phyloP scores from a whole-genome alignment of 2,797 vertebrate genomes.

The Decapterus maruadsi region DNA sequence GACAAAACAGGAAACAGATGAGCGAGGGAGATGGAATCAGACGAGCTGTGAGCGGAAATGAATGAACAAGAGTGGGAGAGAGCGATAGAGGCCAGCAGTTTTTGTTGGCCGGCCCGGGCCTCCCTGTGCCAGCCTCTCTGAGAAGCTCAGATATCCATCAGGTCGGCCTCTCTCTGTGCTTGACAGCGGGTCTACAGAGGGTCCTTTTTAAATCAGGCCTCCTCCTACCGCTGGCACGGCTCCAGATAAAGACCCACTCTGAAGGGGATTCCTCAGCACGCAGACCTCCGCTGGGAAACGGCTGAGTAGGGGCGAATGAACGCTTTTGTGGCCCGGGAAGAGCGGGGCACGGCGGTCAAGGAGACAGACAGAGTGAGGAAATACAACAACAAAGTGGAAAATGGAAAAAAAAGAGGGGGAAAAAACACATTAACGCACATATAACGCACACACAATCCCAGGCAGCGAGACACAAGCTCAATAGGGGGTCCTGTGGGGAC shows the following conservation, averaged over 20 bases:
- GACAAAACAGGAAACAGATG: conserved; percentile 59
- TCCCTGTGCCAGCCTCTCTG: conserved; percentile 54
- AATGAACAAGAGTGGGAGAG: conserved; percentile 55
- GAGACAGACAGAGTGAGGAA: conserved; percentile 54
- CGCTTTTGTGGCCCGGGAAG: conserved; percentile 58
- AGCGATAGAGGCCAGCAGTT: conserved; percentile 37
- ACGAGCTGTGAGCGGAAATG: conserved; percentile 48
- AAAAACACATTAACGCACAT: conserved; percentile 28
- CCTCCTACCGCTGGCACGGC: conserved; percentile 61
- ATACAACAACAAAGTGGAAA: conserved; percentile 48
- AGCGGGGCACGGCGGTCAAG: conserved; percentile 50
- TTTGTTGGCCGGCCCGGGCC: conserved; percentile 55
- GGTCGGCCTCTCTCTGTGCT: conserved; percentile 58
- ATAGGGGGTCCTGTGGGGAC: conserved; percentile 64
- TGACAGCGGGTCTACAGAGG: conserved; percentile 74
- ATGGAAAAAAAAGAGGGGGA: not conserved
- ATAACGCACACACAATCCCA: conserved; percentile 36
- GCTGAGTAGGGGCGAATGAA: conserved; percentile 56
- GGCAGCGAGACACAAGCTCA: conserved; percentile 65
- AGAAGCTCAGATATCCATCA: conserved; percentile 76
- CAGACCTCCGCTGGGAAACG: conserved; percentile 67
- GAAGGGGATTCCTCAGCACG: conserved; percentile 67
- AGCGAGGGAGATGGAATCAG: conserved; percentile 50
- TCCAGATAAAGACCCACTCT: conserved; percentile 69
- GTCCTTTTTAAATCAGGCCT: conserved; percentile 66